Conservation (phyloP, 2,888 invertebrate genomes). For the Tenthredo mesomela region DNA sequence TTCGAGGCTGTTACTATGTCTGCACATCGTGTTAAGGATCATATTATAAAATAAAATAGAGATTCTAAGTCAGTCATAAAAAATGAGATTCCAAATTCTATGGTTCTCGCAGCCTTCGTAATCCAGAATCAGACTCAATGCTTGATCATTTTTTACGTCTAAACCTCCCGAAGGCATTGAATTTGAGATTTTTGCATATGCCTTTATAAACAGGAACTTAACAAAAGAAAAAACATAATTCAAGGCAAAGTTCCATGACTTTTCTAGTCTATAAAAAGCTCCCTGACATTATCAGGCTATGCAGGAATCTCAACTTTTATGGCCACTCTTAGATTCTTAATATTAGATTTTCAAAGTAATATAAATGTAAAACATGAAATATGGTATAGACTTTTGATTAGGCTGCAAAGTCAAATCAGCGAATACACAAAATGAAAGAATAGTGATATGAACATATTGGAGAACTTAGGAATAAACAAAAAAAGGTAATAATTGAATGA, state of each 20-base stretch:
- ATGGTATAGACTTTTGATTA: background rate
- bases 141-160: background rate
- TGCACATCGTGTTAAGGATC: slow-evolving; percentile 58
- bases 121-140: background rate
- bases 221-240: background rate
- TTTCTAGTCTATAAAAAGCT: background rate
- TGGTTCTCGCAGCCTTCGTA: background rate
- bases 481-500: background rate
- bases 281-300: background rate
- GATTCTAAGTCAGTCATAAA: background rate
- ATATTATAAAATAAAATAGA: background rate
- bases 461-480: background rate
- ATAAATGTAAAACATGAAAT: background rate
- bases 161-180: background rate
- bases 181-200: background rate
- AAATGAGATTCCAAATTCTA: background rate
- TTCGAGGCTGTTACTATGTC: slow-evolving; percentile 78
- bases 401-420: background rate
- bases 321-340: background rate
- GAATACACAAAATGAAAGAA: background rate
- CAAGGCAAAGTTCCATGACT: background rate
- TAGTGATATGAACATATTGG: background rate
- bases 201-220: background rate
- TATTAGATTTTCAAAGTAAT: background rate
- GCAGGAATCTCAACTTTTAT: background rate